A percentile compares a stretch with the other conserved stretches of the same genome.
Evolutionary conservation across 2,797 vertebrate species (phyloP).

Genomic region (Champsocephalus esox): DNA sequence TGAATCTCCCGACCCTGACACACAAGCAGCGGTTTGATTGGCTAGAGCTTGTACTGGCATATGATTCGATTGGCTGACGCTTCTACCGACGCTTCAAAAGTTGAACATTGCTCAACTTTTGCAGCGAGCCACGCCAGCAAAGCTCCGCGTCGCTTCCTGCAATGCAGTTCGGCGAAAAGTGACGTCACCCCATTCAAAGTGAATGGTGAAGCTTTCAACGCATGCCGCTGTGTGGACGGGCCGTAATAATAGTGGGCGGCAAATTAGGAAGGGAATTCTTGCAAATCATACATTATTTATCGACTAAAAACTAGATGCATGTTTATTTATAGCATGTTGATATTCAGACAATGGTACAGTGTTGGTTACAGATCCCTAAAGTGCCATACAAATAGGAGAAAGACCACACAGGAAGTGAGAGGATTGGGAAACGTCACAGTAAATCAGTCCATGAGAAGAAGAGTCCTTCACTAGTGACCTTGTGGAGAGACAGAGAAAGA

Average conservation of each 20-base stretch:
- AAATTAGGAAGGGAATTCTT: background rate
- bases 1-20: no score
- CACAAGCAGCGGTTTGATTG: no score
- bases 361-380: background rate
- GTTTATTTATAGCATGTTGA: background rate
- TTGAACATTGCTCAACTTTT: no score
- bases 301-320: background rate
- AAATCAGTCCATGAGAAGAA: background rate
- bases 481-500: slow-evolving; percentile 29
- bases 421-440: background rate
- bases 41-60: no score
- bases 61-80: no score
- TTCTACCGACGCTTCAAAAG: no score
- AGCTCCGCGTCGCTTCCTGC: no score
- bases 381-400: background rate
- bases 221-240: no score
- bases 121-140: no score
- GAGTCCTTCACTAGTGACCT: slow-evolving; percentile 44
- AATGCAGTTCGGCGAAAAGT: no score
- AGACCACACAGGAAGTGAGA: background rate
- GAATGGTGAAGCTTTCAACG: no score
- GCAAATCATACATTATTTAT: slow-evolving; percentile 2
- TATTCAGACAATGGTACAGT: background rate
- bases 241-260: background rate
- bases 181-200: no score